Conservation (phyloP, 1,140 invertebrate species). For the Pachypsylla venusta region DNA sequence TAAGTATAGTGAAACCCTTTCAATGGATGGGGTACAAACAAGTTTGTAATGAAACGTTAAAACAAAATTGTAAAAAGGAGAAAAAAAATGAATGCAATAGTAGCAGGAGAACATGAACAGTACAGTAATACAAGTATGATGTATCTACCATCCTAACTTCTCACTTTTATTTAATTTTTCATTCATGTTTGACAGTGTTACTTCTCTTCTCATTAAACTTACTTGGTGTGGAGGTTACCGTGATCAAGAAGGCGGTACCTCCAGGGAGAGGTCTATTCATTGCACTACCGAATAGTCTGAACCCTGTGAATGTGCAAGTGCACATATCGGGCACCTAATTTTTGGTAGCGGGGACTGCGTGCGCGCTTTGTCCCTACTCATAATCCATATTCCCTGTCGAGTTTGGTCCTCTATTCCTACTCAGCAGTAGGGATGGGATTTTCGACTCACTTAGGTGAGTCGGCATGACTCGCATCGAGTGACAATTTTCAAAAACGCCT, state of each 20-base stretch:
- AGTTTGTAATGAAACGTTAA: too few species aligned
- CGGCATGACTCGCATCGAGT: too few species aligned
- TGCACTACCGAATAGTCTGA: conserved; percentile 51
- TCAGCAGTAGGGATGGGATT: neutral
- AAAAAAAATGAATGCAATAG: too few species aligned
- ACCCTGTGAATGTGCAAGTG: conserved; percentile 53
- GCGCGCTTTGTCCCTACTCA: conserved; percentile 24
- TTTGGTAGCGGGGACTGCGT: conserved; percentile 45
- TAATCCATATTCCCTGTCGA: too few species aligned
- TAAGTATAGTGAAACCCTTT: too few species aligned
- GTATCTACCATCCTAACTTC: too few species aligned
- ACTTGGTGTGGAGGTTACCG: conserved; percentile 47
- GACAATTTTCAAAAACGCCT: too few species aligned
- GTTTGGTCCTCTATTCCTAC: neutral
- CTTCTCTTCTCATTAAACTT: conserved; percentile 34
- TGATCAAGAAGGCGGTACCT: conserved; percentile 50
- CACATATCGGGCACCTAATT: conserved; percentile 51
- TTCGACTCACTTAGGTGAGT: too few species aligned
- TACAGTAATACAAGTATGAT: too few species aligned
- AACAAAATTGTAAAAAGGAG: too few species aligned
- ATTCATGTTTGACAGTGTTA: neutral
- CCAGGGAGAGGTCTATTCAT: conserved; percentile 50
- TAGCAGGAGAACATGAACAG: too few species aligned
- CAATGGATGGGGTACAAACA: too few species aligned
- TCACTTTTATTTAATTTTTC: neutral